These are phyloP conservation scores for Paracanthobrama guichenoti DNA, from an alignment of 2,113 vertebrate species.

Conservation along the genomic window DNA sequence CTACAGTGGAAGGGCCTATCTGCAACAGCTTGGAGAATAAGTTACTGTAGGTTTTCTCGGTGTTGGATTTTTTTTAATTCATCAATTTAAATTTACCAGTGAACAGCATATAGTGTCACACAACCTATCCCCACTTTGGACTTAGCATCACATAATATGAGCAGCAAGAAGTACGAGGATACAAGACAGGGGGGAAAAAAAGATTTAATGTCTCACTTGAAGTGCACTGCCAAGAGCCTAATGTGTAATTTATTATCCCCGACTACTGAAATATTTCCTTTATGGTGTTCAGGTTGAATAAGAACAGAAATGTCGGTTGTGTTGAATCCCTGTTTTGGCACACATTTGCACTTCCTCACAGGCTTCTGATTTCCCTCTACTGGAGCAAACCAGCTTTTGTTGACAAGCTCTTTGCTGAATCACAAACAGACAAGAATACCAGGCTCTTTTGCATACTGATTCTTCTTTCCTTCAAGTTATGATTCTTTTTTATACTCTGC, in stretches of 20 bases:
- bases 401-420: constrained; percentile 56
- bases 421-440: constrained; percentile 41
- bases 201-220: not conserved
- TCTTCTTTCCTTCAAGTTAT: constrained; percentile 28
- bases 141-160: not conserved
- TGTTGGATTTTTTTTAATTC: not conserved
- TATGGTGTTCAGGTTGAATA: not conserved
- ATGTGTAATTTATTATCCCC: not conserved
- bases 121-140: not conserved
- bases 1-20: not conserved
- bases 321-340: constrained; percentile 36
- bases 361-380: constrained; percentile 31
- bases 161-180: not conserved
- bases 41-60: not conserved
- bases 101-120: not conserved
- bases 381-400: constrained; percentile 46
- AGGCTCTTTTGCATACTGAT: constrained; percentile 49
- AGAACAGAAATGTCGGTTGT: not conserved
- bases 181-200: not conserved
- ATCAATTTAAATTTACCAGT: not conserved
- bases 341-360: constrained; percentile 56
- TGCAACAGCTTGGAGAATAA: not conserved
- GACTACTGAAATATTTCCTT: constrained; percentile 1
- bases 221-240: not conserved
- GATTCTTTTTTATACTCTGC: constrained; percentile 45